Base-by-base conservation (phyloP, 2,888 invertebrate genomes). In the Drosophila stalkeri region DNA sequence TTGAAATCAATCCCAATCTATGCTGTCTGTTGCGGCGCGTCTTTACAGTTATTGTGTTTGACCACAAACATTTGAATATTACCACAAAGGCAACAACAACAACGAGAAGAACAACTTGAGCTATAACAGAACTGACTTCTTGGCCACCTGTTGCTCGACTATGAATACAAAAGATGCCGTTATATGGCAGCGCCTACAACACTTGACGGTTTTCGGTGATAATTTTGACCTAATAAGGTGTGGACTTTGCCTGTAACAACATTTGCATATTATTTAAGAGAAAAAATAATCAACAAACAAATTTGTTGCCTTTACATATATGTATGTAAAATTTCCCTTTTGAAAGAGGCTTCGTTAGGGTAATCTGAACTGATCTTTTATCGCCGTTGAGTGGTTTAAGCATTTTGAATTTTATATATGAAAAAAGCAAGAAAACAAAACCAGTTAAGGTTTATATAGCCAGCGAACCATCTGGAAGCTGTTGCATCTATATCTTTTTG, bases 41-140 rank as follows among this genome's bases (percentile, higher is more conserved):
- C 47, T 76, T 69, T 71, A 81, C 87, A 72, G 86, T 86, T 81
- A 75, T 79, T 75, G 73, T 79, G 82, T 82, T 85, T 85, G 83
- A 77, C 82, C 81, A 73, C 87, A 87, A 85, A 82, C 81, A 79
- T 79, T 79, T 81, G 65, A 77, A 84, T 71, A 70, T 65, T 43
- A 71, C 33, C 43, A 77, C 57, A 64, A 39, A 70, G 27, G 9
- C 27, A 27, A 27, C 39, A 49, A 33, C 44, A 49, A 41, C 33
- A 57, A 27, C 6, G 27, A 6, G 6, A 27, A 52, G n/a, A 41
- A 49, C 41, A 46, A 39, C 35, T 46, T 41, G 20, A 61, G 46
- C 9, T 18, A 41, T n/a, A 43, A 72, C 59, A 62, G 60, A 72
- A 75, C 54, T 44, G 63, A 41, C 46, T 59, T 59, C 54, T 55